These are phyloP conservation scores for Dysmachus trigonus DNA, from an alignment of 2,888 invertebrate genomes.

Conservation along the genomic window DNA sequence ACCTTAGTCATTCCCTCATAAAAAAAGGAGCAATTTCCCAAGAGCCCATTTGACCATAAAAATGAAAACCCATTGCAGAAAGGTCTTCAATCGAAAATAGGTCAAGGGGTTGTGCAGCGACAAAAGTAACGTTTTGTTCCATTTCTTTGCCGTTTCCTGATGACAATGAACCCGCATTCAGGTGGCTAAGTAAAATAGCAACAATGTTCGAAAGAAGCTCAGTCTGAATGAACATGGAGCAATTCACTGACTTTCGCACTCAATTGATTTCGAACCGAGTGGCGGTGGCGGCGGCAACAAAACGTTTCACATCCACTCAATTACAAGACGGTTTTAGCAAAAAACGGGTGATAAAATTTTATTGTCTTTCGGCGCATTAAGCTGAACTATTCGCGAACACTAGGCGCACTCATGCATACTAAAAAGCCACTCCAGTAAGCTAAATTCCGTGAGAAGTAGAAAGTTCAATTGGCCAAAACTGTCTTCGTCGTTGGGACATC, in stretches of 20 bases:
- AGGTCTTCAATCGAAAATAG: not conserved
- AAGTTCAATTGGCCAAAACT: not conserved
- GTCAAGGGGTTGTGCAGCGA: not conserved
- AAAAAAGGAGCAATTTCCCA: not conserved
- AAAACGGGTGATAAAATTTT: not conserved
- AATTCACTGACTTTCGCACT: not conserved
- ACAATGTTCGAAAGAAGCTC: not conserved
- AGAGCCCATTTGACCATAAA: not conserved
- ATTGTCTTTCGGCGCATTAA: not conserved
- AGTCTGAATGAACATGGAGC: not conserved
- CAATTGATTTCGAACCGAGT: not conserved
- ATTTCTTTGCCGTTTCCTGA: not conserved
- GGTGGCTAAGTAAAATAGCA: not conserved
- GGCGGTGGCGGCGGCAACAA: not conserved
- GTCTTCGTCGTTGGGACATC: not conserved
- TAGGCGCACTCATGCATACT: constrained; percentile 22
- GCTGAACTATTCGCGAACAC: not conserved
- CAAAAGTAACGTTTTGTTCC: not conserved
- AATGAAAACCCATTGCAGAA: not conserved
- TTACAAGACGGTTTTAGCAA: not conserved
- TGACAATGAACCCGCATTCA: not conserved
- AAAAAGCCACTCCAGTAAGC: constrained; percentile 10
- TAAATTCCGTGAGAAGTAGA: constrained; percentile 22
- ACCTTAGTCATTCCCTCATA: not conserved
- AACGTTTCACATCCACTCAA: constrained; percentile 10